Percentiles rank a stretch among this genome's conserved stretches.
Evolutionary conservation across 2,888 invertebrate genomes (phyloP).

Genomic region (Chloroclysta siterata): DNA sequence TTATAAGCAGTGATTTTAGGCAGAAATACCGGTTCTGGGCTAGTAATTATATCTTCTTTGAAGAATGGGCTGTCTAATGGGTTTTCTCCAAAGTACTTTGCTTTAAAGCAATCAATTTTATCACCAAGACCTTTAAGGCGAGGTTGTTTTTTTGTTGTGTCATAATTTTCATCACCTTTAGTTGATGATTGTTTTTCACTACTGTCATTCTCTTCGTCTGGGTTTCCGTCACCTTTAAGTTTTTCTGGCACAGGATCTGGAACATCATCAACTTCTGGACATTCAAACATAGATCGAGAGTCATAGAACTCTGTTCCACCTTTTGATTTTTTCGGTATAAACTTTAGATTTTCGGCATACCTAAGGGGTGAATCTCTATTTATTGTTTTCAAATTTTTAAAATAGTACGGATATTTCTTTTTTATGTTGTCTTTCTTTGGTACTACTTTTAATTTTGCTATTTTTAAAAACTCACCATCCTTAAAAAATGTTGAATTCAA

Average conservation of each 20-base stretch:
- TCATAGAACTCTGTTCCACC: constrained; percentile 90
- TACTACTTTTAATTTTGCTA: constrained; percentile 50
- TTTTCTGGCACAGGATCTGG: constrained; percentile 84
- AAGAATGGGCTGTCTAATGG: constrained; percentile 91
- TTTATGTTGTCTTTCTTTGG: constrained; percentile 45
- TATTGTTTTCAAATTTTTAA: constrained; percentile 62
- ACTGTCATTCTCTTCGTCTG: constrained; percentile 62
- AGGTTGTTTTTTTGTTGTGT: constrained; percentile 65
- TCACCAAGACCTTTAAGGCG: constrained; percentile 88
- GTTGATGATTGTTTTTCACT: constrained; percentile 47
- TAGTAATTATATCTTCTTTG: constrained; percentile 79
- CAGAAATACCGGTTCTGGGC: constrained; percentile 71
- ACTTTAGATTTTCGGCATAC: constrained; percentile 87
- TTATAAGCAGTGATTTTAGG: constrained; percentile 54
- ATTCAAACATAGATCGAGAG: constrained; percentile 81
- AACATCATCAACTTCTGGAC: constrained; percentile 82
- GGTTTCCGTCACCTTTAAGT: constrained; percentile 63
- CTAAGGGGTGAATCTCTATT: constrained; percentile 86
- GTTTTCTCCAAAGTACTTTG: constrained; percentile 90
- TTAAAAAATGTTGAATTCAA: constrained; percentile 62
- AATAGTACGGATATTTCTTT: constrained; percentile 89
- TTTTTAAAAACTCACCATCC: constrained; percentile 55
- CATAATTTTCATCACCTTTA: constrained; percentile 57
- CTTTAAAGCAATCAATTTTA: constrained; percentile 90
- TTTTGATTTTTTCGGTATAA: constrained; percentile 86